Conservation (phyloP, 64 coral and sea anemone genomes). For the Porites australiensis region DNA sequence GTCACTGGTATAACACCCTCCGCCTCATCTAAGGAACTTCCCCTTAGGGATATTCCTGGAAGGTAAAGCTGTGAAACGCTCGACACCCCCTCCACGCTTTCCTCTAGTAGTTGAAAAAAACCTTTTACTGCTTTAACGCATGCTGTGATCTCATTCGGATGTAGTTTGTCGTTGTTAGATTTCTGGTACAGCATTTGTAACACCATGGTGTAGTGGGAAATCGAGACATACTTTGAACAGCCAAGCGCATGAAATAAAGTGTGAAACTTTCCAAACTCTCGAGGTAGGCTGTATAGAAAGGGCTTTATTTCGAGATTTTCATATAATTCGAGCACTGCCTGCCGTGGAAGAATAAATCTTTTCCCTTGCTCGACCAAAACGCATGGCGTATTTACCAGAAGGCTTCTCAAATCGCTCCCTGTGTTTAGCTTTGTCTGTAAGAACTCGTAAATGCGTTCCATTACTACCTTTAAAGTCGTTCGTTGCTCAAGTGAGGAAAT, state of each 20-base stretch:
- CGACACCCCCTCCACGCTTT: not conserved
- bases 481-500: not conserved
- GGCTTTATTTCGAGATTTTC: constrained; percentile 47
- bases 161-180: not conserved
- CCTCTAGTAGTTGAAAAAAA: constrained; percentile 47
- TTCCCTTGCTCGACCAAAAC: constrained; percentile 42
- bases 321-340: constrained; percentile 39
- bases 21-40: not conserved
- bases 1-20: not conserved
- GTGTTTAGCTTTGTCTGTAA: not conserved
- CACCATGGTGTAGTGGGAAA: constrained; percentile 57
- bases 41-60: constrained; percentile 1
- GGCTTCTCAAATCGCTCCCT: not conserved
- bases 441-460: constrained; percentile 42
- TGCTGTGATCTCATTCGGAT: not conserved
- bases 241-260: constrained; percentile 50
- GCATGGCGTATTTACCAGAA: not conserved
- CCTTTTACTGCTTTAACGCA: constrained; percentile 58
- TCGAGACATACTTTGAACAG: constrained; percentile 5
- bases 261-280: constrained; percentile 36
- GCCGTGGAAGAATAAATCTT: constrained; percentile 44
- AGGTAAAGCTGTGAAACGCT: constrained; percentile 15
- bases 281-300: constrained; percentile 59
- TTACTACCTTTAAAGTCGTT: not conserved
- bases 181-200: constrained; percentile 32